Percentiles rank a stretch among this genome's conserved stretches.
phyloP scores from a whole-genome alignment of 2,888 invertebrate genomes.

The Cheilosia pagana region DNA sequence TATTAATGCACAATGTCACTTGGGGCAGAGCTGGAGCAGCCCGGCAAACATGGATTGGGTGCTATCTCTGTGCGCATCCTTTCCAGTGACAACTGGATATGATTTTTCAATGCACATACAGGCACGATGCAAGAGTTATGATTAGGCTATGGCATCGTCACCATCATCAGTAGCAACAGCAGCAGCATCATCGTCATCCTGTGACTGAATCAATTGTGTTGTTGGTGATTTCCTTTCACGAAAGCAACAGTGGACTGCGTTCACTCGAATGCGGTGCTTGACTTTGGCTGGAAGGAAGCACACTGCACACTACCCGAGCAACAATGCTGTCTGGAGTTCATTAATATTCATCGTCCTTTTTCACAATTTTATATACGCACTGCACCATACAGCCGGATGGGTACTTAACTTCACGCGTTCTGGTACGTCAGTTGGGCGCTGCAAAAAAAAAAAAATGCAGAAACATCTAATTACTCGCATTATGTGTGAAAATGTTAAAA shows the following conservation, averaged over 20 bases:
- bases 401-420: slow-evolving; percentile 62
- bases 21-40: slow-evolving; percentile 43
- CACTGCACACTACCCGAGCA: slow-evolving; percentile 25
- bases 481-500: slow-evolving; percentile 71
- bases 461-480: slow-evolving; percentile 72
- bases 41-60: slow-evolving; percentile 4
- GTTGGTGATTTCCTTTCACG: slow-evolving; percentile 59
- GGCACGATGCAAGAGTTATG: slow-evolving; percentile 61
- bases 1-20: slow-evolving; percentile 67
- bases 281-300: slow-evolving; percentile 70
- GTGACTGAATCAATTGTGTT: slow-evolving; percentile 52
- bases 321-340: slow-evolving; percentile 72
- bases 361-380: slow-evolving; percentile 12
- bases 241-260: slow-evolving; percentile 68
- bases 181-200: slow-evolving; percentile 59
- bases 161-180: slow-evolving; percentile 10
- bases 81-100: slow-evolving; percentile 56
- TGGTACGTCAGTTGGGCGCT: not conserved
- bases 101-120: slow-evolving; percentile 34
- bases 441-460: slow-evolving; percentile 30
- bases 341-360: slow-evolving; percentile 23
- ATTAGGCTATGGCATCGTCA: slow-evolving; percentile 59
- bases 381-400: slow-evolving; percentile 29
- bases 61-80: slow-evolving; percentile 13
- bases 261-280: slow-evolving; percentile 66